Conservation (phyloP, 2,888 invertebrate genomes). For the Thymelicus acteon region DNA sequence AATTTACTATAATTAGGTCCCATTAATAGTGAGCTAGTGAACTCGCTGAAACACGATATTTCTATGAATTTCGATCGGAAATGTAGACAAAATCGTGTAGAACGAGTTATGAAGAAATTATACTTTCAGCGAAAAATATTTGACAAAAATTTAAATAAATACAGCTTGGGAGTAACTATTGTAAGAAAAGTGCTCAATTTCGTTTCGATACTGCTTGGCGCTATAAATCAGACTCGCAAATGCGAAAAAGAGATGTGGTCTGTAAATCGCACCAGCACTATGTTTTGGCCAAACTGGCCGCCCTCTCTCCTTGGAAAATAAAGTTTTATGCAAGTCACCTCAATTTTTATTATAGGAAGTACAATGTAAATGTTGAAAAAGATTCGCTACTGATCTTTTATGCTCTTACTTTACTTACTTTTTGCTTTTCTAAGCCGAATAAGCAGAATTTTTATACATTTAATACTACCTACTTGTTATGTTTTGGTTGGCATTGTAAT, state of each 20-base stretch:
- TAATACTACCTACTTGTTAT: too few species aligned
- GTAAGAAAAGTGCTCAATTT: constrained; percentile 49
- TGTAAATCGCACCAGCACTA: constrained; percentile 63
- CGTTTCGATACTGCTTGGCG: constrained; percentile 62
- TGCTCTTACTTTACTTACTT: constrained; percentile 4
- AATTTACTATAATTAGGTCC: constrained; percentile 61
- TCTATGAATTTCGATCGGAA: constrained; percentile 45
- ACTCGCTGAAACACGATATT: constrained; percentile 53
- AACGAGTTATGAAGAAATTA: too few species aligned
- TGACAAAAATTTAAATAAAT: background rate
- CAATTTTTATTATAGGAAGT: constrained; percentile 3
- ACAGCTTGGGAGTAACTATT: background rate
- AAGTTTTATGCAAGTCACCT: constrained; percentile 30
- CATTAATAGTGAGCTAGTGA: constrained; percentile 56
- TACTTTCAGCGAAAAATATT: too few species aligned
- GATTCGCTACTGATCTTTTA: constrained; percentile 1
- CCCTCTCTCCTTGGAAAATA: constrained; percentile 23
- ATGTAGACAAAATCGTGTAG: background rate
- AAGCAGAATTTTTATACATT: background rate
- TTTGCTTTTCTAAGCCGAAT: background rate
- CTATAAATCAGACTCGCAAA: constrained; percentile 69
- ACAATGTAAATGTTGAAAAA: constrained; percentile 7
- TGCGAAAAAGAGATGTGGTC: constrained; percentile 67
- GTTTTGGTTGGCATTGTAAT: too few species aligned
- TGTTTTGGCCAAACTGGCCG: constrained; percentile 39